These are phyloP conservation scores for Gnathonemus echidnorhynchus DNA, from an alignment of 2,113 vertebrate species.

Conservation along the genomic window DNA sequence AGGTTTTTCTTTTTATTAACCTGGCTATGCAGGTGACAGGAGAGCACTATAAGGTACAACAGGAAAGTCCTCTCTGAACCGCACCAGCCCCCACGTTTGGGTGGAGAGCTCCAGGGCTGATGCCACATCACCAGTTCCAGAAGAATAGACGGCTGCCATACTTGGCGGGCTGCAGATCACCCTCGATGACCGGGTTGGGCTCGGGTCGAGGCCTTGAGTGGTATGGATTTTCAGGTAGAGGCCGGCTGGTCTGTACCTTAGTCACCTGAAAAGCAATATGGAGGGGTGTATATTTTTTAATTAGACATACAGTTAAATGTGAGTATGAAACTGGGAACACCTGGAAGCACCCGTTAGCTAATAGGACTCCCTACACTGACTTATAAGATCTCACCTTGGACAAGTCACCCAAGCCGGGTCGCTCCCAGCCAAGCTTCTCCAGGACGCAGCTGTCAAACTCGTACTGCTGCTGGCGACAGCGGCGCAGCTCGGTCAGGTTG, in stretches of 20 bases:
- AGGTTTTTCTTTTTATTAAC: not conserved
- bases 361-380: not conserved
- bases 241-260: slow-evolving; percentile 83
- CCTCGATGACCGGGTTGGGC: slow-evolving; percentile 66
- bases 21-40: not conserved
- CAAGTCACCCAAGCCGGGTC: slow-evolving; percentile 82
- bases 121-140: slow-evolving; percentile 71
- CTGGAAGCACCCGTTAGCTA: not conserved
- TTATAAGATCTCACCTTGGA: slow-evolving; percentile 77
- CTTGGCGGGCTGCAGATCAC: slow-evolving; percentile 75
- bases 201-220: slow-evolving; percentile 79
- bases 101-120: not conserved
- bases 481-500: slow-evolving; percentile 62
- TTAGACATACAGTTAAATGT: not conserved
- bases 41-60: not conserved
- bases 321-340: not conserved
- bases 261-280: slow-evolving; percentile 69
- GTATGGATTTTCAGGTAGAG: slow-evolving; percentile 81
- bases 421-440: slow-evolving; percentile 83
- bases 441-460: slow-evolving; percentile 89
- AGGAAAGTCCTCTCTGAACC: not conserved
- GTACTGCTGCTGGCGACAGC: slow-evolving; percentile 78
- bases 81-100: not conserved
- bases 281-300: not conserved
- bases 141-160: slow-evolving; percentile 80